These are phyloP conservation scores for Danionella cerebrum DNA, from an alignment of 2,113 vertebrate genomes.

Conservation along the genomic window DNA sequence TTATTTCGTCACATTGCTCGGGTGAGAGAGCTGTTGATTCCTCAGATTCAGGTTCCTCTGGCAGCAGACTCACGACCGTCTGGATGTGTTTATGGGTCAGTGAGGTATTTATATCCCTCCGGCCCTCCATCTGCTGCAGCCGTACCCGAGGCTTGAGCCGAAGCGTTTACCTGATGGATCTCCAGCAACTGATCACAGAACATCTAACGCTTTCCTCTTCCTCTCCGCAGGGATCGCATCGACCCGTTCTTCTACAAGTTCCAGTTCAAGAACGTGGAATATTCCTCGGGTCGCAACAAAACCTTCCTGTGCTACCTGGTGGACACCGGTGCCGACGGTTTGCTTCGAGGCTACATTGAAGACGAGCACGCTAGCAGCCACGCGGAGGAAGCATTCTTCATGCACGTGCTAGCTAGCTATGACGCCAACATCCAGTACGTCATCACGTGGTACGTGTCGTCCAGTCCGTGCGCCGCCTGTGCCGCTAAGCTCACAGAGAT, in stretches of 20 bases:
- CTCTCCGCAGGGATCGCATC: conserved; percentile 71
- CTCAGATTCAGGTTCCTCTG: background rate
- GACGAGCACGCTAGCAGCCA: conserved; percentile 78
- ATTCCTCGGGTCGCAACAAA: conserved; percentile 93
- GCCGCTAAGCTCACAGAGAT: conserved; percentile 68
- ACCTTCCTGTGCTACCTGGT: conserved; percentile 87
- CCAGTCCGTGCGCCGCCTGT: conserved; percentile 80
- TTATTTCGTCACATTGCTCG: background rate
- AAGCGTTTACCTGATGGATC: no score
- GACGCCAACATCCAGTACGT: conserved; percentile 64
- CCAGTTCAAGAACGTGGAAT: conserved; percentile 95
- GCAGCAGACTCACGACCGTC: background rate
- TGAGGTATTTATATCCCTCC: conserved; percentile 11
- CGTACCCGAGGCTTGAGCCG: no score
- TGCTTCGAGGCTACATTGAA: conserved; percentile 77
- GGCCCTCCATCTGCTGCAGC: conserved; percentile 17
- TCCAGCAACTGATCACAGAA: no score
- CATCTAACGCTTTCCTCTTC: no score
- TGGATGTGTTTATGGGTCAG: conserved; percentile 1
- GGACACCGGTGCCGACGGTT: conserved; percentile 61
- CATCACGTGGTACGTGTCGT: conserved; percentile 88
- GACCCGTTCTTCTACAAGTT: conserved; percentile 85
- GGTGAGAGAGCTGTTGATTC: background rate
- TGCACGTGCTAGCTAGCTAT: conserved; percentile 64
- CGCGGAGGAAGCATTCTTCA: conserved; percentile 85